Percentiles rank a stretch among this genome's conserved stretches.
phyloP scores from a whole-genome alignment of 2,797 vertebrate species.

The Chrosomus eos region DNA sequence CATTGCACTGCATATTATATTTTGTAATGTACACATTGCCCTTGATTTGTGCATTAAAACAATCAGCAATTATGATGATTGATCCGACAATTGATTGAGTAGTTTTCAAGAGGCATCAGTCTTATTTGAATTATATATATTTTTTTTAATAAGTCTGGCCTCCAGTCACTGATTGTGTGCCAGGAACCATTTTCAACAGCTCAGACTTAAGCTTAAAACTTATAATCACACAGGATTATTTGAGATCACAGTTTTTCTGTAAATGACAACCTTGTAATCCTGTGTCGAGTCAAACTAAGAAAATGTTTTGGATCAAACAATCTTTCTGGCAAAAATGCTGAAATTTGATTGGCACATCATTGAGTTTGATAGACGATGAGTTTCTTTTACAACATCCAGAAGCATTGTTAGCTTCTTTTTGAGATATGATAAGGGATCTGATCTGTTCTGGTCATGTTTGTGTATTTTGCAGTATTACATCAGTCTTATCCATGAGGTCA shows the following conservation, averaged over 20 bases:
- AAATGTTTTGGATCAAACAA: constrained; percentile 12
- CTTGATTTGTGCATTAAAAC: not conserved
- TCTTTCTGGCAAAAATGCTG: not conserved
- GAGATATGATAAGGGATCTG: not conserved
- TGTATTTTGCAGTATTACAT: not conserved
- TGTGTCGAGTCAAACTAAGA: constrained; percentile 24
- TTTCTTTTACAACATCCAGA: constrained; percentile 13
- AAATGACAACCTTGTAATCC: constrained; percentile 40
- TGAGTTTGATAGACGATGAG: not conserved
- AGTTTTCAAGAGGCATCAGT: constrained; percentile 15
- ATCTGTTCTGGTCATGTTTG: not conserved
- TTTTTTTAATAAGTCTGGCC: constrained; percentile 12
- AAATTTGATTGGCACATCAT: constrained; percentile 22
- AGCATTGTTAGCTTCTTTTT: not conserved
- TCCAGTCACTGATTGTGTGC: constrained; percentile 19
- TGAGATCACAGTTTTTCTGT: constrained; percentile 32
- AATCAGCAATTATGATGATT: not conserved
- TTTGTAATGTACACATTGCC: not conserved
- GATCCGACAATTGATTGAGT: not conserved
- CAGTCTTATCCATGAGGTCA: not conserved
- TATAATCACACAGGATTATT: constrained; percentile 44
- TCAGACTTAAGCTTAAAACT: constrained; percentile 22
- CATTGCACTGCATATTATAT: not conserved
- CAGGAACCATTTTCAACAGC: constrained; percentile 16
- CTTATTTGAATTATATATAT: constrained; percentile 9